These are phyloP conservation scores for Malurus leucopterus DNA, from an alignment of 2,797 vertebrate species.

Conservation along the genomic window DNA sequence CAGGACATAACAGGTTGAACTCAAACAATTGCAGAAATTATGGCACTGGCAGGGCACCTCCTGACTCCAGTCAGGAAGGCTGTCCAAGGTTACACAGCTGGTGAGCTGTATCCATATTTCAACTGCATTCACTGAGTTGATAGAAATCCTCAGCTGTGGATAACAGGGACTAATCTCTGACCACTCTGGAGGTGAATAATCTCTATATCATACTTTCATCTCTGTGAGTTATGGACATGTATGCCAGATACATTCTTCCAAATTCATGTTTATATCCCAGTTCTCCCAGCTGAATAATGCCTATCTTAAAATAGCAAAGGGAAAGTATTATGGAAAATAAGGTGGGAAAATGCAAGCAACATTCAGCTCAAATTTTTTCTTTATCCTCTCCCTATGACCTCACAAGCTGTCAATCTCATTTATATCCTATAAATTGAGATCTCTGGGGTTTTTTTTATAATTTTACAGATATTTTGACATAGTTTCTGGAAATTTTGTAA, in stretches of 20 bases:
- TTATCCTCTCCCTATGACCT: not conserved
- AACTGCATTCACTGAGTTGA: not conserved
- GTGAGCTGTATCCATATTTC: not conserved
- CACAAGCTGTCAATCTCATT: not conserved
- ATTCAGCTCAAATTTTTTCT: not conserved
- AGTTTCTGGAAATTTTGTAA: not conserved
- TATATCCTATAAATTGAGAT: not conserved
- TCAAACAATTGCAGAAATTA: not conserved
- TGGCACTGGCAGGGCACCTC: not conserved
- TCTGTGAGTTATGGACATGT: not conserved
- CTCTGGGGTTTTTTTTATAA: not conserved
- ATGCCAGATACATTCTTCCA: not conserved
- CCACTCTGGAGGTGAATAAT: not conserved
- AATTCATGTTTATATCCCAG: not conserved
- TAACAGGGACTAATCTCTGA: not conserved
- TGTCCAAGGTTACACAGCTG: not conserved
- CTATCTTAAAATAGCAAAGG: not conserved
- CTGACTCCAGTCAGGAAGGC: not conserved
- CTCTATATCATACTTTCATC: not conserved
- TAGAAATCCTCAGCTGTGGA: not conserved
- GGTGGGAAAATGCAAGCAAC: not conserved
- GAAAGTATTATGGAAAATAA: not conserved
- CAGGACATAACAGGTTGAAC: not conserved
- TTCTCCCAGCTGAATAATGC: not conserved
- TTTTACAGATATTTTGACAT: slow-evolving; percentile 34